phyloP scores from a whole-genome alignment of 2,113 vertebrate genomes.

The Seriola dumerili region DNA sequence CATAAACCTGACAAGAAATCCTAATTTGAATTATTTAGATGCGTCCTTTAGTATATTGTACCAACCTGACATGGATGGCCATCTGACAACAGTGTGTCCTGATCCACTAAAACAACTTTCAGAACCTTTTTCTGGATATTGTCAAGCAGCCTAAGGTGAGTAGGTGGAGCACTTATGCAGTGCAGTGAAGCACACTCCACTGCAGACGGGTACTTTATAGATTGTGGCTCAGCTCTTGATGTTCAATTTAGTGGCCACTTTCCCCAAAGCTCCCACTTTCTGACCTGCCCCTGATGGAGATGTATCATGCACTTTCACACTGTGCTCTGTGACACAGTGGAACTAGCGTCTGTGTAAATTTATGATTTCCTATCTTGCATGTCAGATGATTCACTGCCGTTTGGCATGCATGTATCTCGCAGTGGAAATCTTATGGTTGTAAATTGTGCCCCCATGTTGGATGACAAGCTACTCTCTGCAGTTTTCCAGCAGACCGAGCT shows the following conservation, averaged over 20 bases:
- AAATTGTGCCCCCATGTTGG: conserved; percentile 16
- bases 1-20: background rate
- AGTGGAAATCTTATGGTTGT: background rate
- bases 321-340: background rate
- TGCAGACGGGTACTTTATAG: conserved; percentile 39
- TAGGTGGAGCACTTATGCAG: conserved; percentile 33
- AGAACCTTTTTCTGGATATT: conserved; percentile 20
- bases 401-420: conserved; percentile 4
- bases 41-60: background rate
- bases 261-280: conserved; percentile 28
- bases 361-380: background rate
- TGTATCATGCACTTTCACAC: conserved; percentile 1
- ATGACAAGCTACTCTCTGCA: conserved; percentile 38
- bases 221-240: conserved; percentile 46
- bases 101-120: conserved; percentile 13
- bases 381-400: conserved; percentile 24
- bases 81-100: background rate
- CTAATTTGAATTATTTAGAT: background rate
- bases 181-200: conserved; percentile 45
- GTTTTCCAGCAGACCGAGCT: conserved; percentile 30
- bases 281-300: conserved; percentile 12
- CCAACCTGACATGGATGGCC: background rate
- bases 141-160: conserved; percentile 35
- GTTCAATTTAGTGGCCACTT: conserved; percentile 48
- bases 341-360: background rate